Evolutionary conservation across 2,888 invertebrate species (phyloP).

Genomic region (Allolobophora icterica): DNA sequence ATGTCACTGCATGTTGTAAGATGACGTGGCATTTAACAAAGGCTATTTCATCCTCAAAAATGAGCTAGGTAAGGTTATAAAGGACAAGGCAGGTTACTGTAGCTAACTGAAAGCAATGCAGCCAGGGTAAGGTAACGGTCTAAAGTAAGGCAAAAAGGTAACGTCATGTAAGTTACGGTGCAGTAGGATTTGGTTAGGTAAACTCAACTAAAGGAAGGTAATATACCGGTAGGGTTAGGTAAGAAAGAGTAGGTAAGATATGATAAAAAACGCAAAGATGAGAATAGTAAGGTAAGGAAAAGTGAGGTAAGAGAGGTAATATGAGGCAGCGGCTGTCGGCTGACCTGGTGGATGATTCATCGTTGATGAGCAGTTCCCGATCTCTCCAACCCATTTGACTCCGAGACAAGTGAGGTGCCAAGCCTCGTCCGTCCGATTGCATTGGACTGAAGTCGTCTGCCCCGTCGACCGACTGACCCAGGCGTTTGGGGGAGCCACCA

Average conservation of each 20-base stretch:
- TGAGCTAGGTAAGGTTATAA: too few relatives aligned
- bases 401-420: slow-evolving; percentile 28
- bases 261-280: too few relatives aligned
- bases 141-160: not conserved
- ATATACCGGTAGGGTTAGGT: too few relatives aligned
- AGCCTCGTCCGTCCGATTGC: slow-evolving; percentile 9
- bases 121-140: too few relatives aligned
- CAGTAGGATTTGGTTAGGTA: not conserved
- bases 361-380: slow-evolving; percentile 20
- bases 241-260: too few relatives aligned
- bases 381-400: slow-evolving; percentile 10
- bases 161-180: not conserved
- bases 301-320: not conserved
- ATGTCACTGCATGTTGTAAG: too few relatives aligned
- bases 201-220: too few relatives aligned
- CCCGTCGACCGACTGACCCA: slow-evolving; percentile 20
- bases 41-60: too few relatives aligned
- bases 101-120: too few relatives aligned
- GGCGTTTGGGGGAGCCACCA: slow-evolving; percentile 15
- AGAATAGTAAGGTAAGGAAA: too few relatives aligned
- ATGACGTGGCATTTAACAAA: too few relatives aligned
- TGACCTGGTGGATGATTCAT: not conserved
- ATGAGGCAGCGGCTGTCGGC: not conserved
- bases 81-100: too few relatives aligned
- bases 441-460: not conserved